These are phyloP conservation scores for Ladona fulva DNA, from an alignment of 1,140 invertebrate species.

Conservation along the genomic window DNA sequence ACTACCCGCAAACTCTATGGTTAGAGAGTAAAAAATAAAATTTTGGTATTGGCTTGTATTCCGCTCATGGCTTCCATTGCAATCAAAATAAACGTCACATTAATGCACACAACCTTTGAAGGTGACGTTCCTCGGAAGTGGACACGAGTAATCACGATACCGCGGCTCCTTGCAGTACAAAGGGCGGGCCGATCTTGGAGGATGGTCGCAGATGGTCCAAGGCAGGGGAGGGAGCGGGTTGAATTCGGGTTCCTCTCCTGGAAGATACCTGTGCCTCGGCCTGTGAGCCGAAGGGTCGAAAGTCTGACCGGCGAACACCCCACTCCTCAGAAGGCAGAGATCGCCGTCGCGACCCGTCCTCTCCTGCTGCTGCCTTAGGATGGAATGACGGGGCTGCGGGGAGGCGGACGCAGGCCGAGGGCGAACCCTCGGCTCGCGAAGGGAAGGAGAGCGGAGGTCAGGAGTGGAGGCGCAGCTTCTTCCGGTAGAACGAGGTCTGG, in stretches of 20 bases:
- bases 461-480: conserved; percentile 33
- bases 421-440: background rate
- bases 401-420: conserved; percentile 9
- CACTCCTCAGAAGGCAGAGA: background rate
- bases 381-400: conserved; percentile 35
- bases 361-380: conserved; percentile 43
- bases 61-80: background rate
- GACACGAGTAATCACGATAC: conserved; percentile 29
- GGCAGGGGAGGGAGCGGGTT: conserved; percentile 42
- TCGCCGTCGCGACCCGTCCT: conserved; percentile 27
- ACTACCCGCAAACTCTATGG: too few relatives aligned
- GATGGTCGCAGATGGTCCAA: conserved; percentile 29
- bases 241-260: conserved; percentile 38
- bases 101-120: conserved; percentile 52
- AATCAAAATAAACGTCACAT: background rate
- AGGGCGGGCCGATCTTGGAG: conserved; percentile 10
- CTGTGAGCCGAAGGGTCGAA: conserved; percentile 65
- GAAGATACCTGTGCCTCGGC: conserved; percentile 67
- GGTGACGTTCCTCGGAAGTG: conserved; percentile 45
- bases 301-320: conserved; percentile 51
- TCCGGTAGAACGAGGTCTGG: conserved; percentile 14
- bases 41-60: background rate
- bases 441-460: conserved; percentile 20
- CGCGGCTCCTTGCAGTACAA: background rate
- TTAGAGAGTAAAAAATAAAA: background rate